These are phyloP conservation scores for Liopterus haemorrhoidalis DNA, from an alignment of 2,888 invertebrate genomes.

Conservation along the genomic window DNA sequence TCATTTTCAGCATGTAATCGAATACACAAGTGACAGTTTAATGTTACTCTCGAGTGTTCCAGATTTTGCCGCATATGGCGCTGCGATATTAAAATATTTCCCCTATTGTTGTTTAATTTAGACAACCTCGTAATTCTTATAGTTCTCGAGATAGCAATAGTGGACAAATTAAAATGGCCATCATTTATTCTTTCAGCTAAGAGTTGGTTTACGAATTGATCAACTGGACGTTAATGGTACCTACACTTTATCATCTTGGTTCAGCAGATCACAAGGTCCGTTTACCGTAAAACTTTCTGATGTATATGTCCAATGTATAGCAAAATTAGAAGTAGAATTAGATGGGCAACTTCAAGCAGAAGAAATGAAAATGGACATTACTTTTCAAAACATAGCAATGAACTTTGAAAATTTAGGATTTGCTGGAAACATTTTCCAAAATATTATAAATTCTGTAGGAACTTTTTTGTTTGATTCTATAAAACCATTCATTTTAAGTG, in stretches of 20 bases:
- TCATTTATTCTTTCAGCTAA: slow-evolving; percentile 51
- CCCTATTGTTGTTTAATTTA: slow-evolving; percentile 5
- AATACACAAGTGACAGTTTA: too few relatives aligned
- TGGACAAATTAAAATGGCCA: too few relatives aligned
- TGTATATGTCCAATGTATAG: slow-evolving; percentile 62
- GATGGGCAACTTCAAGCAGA: slow-evolving; percentile 73
- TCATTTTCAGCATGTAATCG: too few relatives aligned
- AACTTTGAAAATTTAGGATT: slow-evolving; percentile 79
- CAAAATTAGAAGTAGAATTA: slow-evolving; percentile 63
- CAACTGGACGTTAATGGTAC: slow-evolving; percentile 65
- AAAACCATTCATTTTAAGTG: slow-evolving; percentile 74
- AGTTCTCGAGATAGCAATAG: too few relatives aligned
- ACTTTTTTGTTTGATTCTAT: slow-evolving; percentile 78
- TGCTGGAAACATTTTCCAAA: slow-evolving; percentile 59
- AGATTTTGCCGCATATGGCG: too few relatives aligned
- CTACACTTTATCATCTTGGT: slow-evolving; percentile 66
- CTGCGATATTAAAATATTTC: too few relatives aligned
- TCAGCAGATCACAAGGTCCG: slow-evolving; percentile 66
- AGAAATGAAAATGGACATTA: slow-evolving; percentile 72
- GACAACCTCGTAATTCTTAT: too few relatives aligned
- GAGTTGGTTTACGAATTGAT: slow-evolving; percentile 65
- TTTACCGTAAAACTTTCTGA: slow-evolving; percentile 70
- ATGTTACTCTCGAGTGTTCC: too few relatives aligned
- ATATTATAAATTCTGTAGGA: slow-evolving; percentile 75
- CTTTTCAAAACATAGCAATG: slow-evolving; percentile 67